These are phyloP conservation scores for Promerops cafer DNA, from an alignment of 2,113 vertebrate genomes.

Conservation along the genomic window DNA sequence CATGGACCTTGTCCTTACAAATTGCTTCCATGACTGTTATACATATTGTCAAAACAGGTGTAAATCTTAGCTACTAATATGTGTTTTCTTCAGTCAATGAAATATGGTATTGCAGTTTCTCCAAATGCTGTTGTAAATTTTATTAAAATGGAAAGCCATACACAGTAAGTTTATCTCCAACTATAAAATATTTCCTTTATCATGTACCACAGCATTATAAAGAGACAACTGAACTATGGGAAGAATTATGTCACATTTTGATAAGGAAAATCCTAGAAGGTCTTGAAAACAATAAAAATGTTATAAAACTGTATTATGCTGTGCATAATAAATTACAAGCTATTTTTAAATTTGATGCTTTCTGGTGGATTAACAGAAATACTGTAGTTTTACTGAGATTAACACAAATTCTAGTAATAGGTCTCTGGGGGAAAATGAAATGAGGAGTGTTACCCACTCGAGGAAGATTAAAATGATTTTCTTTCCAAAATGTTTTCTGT, in stretches of 20 bases:
- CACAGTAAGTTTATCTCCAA: not conserved
- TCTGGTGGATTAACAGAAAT: not conserved
- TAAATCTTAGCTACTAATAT: not conserved
- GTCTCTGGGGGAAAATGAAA: not conserved
- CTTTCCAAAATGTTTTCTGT: not conserved
- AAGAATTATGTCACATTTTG: slow-evolving; percentile 1
- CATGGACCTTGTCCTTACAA: not conserved
- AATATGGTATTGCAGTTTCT: not conserved
- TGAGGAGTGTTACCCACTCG: not conserved
- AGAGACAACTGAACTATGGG: not conserved
- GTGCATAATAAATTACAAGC: not conserved
- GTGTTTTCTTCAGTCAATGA: not conserved
- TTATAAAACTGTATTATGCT: not conserved
- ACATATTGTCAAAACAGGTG: not conserved
- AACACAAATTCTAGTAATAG: not conserved
- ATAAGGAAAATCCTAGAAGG: slow-evolving; percentile 25
- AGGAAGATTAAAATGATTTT: not conserved
- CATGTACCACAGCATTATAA: not conserved
- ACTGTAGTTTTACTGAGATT: not conserved
- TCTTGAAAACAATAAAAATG: slow-evolving; percentile 22
- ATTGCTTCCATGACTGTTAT: not conserved
- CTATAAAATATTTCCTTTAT: not conserved
- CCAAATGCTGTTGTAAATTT: not conserved
- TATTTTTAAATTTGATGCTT: slow-evolving; percentile 15
- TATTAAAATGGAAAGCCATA: not conserved